Percentiles rank a stretch among this genome's conserved stretches.
phyloP scores from a whole-genome alignment of 1,140 invertebrate species.

The Drosophila persimilis region DNA sequence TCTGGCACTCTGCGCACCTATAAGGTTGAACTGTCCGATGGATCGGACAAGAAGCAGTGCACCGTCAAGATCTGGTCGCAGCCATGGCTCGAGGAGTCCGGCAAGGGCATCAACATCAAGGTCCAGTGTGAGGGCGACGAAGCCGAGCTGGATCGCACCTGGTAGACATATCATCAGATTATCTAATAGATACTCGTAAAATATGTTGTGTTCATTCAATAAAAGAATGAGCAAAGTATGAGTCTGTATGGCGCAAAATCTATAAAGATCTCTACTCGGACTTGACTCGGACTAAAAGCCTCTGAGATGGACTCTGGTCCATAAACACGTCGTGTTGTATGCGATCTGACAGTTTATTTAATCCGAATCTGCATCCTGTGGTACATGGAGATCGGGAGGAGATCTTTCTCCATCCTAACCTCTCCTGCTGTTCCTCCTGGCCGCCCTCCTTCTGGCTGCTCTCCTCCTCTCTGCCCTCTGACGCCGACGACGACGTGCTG shows the following conservation, averaged over 20 bases:
- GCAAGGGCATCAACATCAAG: slow-evolving; percentile 52
- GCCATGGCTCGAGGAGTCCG: slow-evolving; percentile 52
- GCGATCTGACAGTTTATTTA: no score
- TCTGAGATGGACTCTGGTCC: no score
- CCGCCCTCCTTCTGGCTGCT: slow-evolving; percentile 3
- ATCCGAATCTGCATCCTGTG: no score
- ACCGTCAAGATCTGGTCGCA: slow-evolving; percentile 55
- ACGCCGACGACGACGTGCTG: slow-evolving; percentile 18
- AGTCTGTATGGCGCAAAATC: no score
- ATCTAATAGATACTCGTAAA: no score
- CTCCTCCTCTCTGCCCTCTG: slow-evolving; percentile 21
- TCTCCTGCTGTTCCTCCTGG: slow-evolving; percentile 19
- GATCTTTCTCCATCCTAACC: slow-evolving; percentile 1
- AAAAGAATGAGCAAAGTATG: no score
- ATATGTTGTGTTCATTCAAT: no score
- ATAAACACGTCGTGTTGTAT: no score
- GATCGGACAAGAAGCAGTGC: slow-evolving; percentile 37
- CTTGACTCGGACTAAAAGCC: no score
- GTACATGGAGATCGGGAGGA: not conserved
- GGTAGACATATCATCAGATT: slow-evolving; percentile 2
- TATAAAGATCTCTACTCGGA: no score
- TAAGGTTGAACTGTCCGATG: slow-evolving; percentile 56
- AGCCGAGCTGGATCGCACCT: slow-evolving; percentile 20
- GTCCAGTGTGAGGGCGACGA: slow-evolving; percentile 47
- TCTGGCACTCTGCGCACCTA: slow-evolving; percentile 50